These are phyloP conservation scores for Rhipidura dahli DNA, from an alignment of 2,113 vertebrate species.

Conservation along the genomic window DNA sequence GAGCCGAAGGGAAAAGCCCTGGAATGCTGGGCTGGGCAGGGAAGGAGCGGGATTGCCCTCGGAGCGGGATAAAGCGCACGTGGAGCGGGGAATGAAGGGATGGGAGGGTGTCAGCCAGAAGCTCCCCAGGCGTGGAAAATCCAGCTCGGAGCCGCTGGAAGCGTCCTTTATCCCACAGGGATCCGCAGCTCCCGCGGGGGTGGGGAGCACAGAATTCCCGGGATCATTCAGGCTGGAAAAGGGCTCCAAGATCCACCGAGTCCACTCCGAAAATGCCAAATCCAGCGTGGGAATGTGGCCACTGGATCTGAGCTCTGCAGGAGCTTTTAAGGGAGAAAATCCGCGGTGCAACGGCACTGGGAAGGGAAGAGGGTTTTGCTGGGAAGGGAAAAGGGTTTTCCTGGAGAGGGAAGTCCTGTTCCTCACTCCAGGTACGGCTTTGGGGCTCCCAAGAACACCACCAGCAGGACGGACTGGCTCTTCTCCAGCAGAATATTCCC, in stretches of 20 bases:
- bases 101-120: background rate
- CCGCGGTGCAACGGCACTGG: rapidly evolving
- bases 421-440: background rate
- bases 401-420: too few species aligned
- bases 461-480: background rate
- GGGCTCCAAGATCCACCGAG: rapidly evolving
- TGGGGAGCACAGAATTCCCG: background rate
- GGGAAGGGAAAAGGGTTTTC: background rate
- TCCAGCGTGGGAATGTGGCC: rapidly evolving
- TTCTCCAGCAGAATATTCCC: background rate
- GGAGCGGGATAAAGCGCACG: background rate
- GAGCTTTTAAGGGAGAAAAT: background rate
- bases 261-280: background rate
- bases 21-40: background rate
- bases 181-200: rapidly evolving
- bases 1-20: background rate
- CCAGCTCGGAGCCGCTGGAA: background rate
- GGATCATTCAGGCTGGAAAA: background rate
- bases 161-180: background rate
- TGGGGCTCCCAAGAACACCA: background rate
- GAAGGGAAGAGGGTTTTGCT: background rate
- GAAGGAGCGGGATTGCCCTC: background rate
- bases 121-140: background rate
- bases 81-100: background rate
- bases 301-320: rapidly evolving